Base-by-base conservation (phyloP, 53 echinoderm and acorn worm genomes). In the Paelopatides confundens region DNA sequence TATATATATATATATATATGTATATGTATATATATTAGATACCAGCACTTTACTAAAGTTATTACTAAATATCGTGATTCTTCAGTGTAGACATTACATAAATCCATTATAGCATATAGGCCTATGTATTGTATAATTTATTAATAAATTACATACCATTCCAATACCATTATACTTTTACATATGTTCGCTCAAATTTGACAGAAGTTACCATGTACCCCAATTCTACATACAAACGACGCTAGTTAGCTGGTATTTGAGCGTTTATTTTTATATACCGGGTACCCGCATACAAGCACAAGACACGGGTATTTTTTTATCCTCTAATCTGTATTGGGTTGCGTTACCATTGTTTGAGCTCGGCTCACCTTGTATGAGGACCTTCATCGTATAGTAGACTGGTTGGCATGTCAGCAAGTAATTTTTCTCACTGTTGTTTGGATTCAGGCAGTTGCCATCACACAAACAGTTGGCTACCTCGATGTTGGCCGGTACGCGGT, bases 211-310 rank as follows among this genome's bases (percentile, higher is more conserved):
- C n/a, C n/a, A n/a, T n/a, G n/a, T n/a, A n/a, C n/a, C n/a, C n/a
- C n/a, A n/a, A n/a, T n/a, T n/a, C n/a, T n/a, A n/a, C n/a, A n/a
- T n/a, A n/a, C n/a, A n/a, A n/a, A n/a, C n/a, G n/a, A n/a, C n/a
- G n/a, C n/a, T n/a, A n/a, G n/a, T n/a, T 64, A 4, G 10, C 27
- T 18, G 21, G 28, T 15, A 27, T 13, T n/a, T n/a, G n/a, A n/a
- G n/a, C n/a, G n/a, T n/a, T n/a, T n/a, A n/a, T n/a, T n/a, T n/a
- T 18, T 24, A 27, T 63, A 4, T 10, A 21, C 28, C 5, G 26
- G 71, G 71, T 71, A 71, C 38, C 21, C 71, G 37, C 71, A 71
- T 38, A 12, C 71, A 71, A 34, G 71, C 71, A 17, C 71, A 71
- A 39, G 71, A 6, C 21, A 71, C 71, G 2, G 74, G 40, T 74